Conservation (phyloP, 2,888 invertebrate genomes). For the Adela reaumurella region DNA sequence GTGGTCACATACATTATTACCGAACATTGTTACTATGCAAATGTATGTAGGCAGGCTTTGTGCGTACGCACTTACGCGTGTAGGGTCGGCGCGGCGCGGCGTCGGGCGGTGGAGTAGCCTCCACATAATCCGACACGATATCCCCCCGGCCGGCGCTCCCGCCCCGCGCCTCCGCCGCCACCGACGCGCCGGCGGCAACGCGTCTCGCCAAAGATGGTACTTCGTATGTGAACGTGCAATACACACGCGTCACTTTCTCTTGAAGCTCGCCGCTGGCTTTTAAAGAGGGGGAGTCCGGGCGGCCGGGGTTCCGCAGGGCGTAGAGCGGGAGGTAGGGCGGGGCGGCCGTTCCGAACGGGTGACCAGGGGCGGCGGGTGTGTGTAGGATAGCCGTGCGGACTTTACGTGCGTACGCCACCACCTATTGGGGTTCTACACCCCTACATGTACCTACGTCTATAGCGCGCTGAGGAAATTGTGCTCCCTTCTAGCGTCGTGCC, state of each 20-base stretch:
- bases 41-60: slow-evolving; percentile 53
- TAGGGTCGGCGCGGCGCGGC: slow-evolving; percentile 32
- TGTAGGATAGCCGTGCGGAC: slow-evolving; percentile 24
- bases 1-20: slow-evolving; percentile 56
- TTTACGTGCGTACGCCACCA: slow-evolving; percentile 20
- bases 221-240: slow-evolving; percentile 44
- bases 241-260: slow-evolving; percentile 59
- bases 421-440: slow-evolving; percentile 15
- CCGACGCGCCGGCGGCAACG: background rate
- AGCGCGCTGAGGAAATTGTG: too few relatives aligned
- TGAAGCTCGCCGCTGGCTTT: slow-evolving; percentile 60
- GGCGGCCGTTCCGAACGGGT: slow-evolving; percentile 50
- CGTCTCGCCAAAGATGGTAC: slow-evolving; percentile 42
- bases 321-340: slow-evolving; percentile 13
- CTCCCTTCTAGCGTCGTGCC: too few relatives aligned
- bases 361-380: slow-evolving; percentile 54
- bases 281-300: slow-evolving; percentile 48
- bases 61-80: slow-evolving; percentile 54
- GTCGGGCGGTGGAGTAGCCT: slow-evolving; percentile 16
- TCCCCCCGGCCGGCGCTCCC: slow-evolving; percentile 18
- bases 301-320: slow-evolving; percentile 22
- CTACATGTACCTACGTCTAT: too few relatives aligned
- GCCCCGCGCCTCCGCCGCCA: slow-evolving; percentile 22
- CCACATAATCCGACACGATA: slow-evolving; percentile 45
- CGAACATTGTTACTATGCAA: slow-evolving; percentile 56